phyloP scores from a whole-genome alignment of 2,888 invertebrate genomes.

The Calameuta pallipes region DNA sequence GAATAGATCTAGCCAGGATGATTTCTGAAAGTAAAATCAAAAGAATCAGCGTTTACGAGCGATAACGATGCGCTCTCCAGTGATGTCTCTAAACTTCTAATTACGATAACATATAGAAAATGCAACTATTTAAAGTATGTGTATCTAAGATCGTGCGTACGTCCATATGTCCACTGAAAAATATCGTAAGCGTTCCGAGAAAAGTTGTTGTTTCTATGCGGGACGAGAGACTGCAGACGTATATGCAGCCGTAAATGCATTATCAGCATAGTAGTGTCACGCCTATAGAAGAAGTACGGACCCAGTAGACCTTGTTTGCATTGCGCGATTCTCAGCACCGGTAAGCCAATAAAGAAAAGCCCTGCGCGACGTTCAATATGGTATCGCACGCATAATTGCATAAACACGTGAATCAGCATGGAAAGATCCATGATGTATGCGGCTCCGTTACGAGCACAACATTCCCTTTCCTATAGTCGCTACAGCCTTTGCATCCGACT shows the following conservation, averaged over 20 bases:
- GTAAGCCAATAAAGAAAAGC: not conserved
- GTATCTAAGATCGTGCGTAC: not conserved
- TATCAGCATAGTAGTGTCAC: not conserved
- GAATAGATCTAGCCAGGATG: conserved; percentile 75
- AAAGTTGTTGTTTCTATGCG: not conserved
- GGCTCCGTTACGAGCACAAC: not conserved
- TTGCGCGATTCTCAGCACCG: not conserved
- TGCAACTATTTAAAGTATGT: not conserved
- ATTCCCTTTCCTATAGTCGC: not conserved
- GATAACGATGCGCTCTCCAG: not conserved
- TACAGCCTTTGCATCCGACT: not conserved
- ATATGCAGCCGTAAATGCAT: not conserved
- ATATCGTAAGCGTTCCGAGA: not conserved
- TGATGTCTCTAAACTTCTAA: not conserved
- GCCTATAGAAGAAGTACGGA: not conserved
- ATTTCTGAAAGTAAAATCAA: conserved; percentile 69
- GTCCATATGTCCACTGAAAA: not conserved
- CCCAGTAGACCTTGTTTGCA: not conserved
- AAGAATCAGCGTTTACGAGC: not conserved
- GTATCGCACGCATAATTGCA: not conserved
- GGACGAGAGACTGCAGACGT: not conserved
- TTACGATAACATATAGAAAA: not conserved
- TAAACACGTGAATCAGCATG: not conserved
- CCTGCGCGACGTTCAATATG: not conserved
- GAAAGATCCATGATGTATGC: not conserved